A percentile compares a stretch with the other conserved stretches of the same genome.
These are phyloP conservation scores for Megathymus violae DNA, from an alignment of 1,140 invertebrate species.

Conservation along the genomic window DNA sequence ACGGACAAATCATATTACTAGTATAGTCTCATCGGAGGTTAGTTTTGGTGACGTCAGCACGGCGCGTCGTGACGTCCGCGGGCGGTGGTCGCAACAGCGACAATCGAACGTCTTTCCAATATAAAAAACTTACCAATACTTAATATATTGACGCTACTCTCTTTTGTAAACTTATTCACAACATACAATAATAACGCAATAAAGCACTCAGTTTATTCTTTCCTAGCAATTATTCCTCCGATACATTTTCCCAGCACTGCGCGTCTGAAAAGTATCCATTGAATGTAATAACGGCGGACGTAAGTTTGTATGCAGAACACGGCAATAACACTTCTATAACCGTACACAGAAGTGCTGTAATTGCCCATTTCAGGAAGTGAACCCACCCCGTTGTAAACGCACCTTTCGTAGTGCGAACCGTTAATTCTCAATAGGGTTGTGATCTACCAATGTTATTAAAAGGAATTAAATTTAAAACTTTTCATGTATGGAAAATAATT, in stretches of 20 bases:
- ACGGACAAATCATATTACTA: no score
- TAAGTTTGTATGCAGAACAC: not conserved
- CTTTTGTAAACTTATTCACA: not conserved
- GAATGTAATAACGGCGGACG: not conserved
- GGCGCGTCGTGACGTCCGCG: no score
- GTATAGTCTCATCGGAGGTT: no score
- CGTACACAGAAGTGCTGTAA: not conserved
- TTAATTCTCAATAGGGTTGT: not conserved
- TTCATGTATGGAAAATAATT: no score
- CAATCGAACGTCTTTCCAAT: not conserved
- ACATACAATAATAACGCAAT: not conserved
- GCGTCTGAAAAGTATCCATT: constrained; percentile 1
- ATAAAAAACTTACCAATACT: not conserved
- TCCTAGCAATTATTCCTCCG: constrained; percentile 2
- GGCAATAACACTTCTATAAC: not conserved
- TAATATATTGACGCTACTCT: not conserved
- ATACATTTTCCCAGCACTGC: constrained; percentile 7
- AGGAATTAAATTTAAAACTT: no score
- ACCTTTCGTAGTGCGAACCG: constrained; percentile 4
- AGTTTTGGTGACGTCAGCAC: no score
- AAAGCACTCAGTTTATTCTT: constrained; percentile 4
- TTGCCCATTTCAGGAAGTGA: constrained; percentile 1
- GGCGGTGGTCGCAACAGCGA: no score
- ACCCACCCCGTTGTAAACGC: constrained; percentile 14
- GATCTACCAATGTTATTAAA: no score